phyloP scores from a whole-genome alignment of 2,113 vertebrate species.

The Geothlypis trichas region DNA sequence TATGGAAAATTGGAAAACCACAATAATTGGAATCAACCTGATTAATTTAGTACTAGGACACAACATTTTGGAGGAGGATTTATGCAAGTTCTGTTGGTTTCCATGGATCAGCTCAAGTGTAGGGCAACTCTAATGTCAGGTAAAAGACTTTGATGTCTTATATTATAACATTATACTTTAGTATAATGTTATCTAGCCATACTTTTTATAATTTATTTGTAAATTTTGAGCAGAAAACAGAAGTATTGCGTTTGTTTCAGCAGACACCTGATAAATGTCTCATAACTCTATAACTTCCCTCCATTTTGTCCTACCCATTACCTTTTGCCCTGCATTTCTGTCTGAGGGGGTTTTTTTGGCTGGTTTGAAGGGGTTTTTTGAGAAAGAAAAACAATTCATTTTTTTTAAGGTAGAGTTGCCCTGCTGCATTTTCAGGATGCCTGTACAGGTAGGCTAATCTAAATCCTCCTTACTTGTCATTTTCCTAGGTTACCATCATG shows the following conservation, averaged over 20 bases:
- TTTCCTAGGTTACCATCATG: neutral
- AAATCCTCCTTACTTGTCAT: neutral
- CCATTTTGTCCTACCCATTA: neutral
- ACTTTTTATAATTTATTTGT: neutral
- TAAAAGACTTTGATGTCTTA: neutral
- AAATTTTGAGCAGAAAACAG: neutral
- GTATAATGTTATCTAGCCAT: neutral
- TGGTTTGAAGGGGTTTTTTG: neutral
- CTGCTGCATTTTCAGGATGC: neutral
- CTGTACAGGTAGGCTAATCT: neutral
- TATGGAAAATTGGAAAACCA: neutral
- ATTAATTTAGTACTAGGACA: neutral
- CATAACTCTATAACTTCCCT: neutral
- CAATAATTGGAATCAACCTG: neutral
- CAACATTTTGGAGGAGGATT: neutral
- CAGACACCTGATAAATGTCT: neutral
- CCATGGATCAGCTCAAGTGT: neutral
- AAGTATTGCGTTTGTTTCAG: neutral
- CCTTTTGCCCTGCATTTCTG: neutral
- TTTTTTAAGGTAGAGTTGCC: neutral
- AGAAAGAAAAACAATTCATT: neutral
- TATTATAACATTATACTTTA: neutral
- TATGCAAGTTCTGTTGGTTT: neutral
- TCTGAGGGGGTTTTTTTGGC: neutral
- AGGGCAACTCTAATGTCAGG: neutral